Evolutionary conservation across 2,888 invertebrate genomes (phyloP).

Genomic region (Prosopocoilus inquinatus): DNA sequence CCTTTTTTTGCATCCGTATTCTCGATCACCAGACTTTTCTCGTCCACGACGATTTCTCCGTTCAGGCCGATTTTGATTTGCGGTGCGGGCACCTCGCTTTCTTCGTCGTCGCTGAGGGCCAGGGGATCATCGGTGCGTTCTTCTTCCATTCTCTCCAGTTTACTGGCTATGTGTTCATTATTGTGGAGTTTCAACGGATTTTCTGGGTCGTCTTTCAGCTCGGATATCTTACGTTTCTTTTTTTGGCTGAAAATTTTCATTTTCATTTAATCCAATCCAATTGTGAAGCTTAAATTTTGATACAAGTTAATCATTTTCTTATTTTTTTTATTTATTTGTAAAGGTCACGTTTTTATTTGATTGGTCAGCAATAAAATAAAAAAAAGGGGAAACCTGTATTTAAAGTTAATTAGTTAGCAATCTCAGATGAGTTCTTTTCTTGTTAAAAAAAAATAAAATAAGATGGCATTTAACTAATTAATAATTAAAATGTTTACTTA

Average conservation of each 20-base stretch:
- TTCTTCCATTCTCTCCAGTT: slow-evolving; percentile 30
- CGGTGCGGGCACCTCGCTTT: slow-evolving; percentile 65
- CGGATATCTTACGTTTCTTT: slow-evolving; percentile 14
- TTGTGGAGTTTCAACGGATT: background rate
- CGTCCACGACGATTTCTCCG: slow-evolving; percentile 82
- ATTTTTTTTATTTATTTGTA: no score
- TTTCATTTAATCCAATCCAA: no score
- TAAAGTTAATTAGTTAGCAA: no score
- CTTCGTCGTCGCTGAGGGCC: slow-evolving; percentile 39
- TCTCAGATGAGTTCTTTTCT: no score
- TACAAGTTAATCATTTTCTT: no score
- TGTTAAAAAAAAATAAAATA: no score
- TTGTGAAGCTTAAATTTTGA: no score
- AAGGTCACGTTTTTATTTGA: no score
- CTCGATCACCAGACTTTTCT: slow-evolving; percentile 79
- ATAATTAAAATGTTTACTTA: no score
- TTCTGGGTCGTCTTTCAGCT: background rate
- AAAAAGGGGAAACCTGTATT: no score
- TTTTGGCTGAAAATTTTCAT: slow-evolving; percentile 21
- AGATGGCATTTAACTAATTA: no score
- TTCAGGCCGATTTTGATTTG: slow-evolving; percentile 84
- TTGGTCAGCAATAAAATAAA: no score
- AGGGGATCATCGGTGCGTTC: slow-evolving; percentile 23
- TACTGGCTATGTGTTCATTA: background rate
- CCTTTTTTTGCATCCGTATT: slow-evolving; percentile 64